Evolutionary conservation across 2,797 vertebrate genomes (phyloP), one percentile per base, ranked within the genome.

Genomic region (Bucorvus abyssinicus): DNA sequence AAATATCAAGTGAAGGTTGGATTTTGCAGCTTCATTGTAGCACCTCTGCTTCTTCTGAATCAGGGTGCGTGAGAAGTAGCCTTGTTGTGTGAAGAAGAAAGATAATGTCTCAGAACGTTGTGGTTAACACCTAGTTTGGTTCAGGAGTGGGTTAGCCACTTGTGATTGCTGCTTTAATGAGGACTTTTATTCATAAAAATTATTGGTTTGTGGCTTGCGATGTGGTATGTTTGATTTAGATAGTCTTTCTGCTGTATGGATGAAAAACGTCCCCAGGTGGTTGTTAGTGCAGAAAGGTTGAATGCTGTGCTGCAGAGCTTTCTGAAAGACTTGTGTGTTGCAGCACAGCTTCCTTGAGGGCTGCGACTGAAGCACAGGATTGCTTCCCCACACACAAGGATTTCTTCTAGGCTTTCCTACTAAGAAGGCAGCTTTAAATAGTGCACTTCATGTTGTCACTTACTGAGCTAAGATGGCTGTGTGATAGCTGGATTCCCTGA

Each of bases 1-100:
- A 98, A 97, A 96, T 97, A 96, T 81, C 69, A 80, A 96, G 94
- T 94, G 93, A 95, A 97, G 89, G 95, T 80, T 97, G 96, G 96
- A 79, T 87, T 87, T 97, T 97, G 89, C 96, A 95, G 80, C 71
- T 94, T 87, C 87, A 74, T 50, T 57, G 89, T 95, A 92, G 91
- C 94, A 94, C 93, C 87, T 86, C 78, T 92, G 74, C 69, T 94
- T 92, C 36, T 93, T 94, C 69, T 24, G 70, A 87, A 89, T 94
- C 80, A 60, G 79, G 40, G 1, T 12, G 64, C 93, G 75, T 80
- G 89, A 68, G 82, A 90, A 92, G 74, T 59, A 91, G 73, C 91
- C 27, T 16, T 50, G 67, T 88, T 56, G 20, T 69, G 63, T 68
- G 94, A 93, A 78, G 59, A 92, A 65, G 55, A 57, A 86, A 80